Base-by-base conservation (phyloP, 35 echinoderm and acorn worm genomes). In the Hemicentrotus pulcherrimus region DNA sequence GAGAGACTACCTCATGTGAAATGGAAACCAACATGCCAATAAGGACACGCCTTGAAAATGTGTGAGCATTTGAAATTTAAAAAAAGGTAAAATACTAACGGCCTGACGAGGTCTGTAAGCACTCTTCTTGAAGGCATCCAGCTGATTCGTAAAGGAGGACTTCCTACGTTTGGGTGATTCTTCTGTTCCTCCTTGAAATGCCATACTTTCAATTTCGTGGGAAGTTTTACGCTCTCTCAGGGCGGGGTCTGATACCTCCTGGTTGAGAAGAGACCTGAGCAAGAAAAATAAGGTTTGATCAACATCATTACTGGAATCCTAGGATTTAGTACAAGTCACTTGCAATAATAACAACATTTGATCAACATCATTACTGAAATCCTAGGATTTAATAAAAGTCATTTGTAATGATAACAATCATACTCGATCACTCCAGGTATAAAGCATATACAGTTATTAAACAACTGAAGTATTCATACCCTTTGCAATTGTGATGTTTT, bases 121-220 rank as follows among this genome's bases (percentile, higher is more conserved):
- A 32, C 71, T 70, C 28, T 48, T 86, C 31, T 70, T 85, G 58
- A 94, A 85, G 94, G 94, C 58, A 61, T 94, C 71, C 15, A 94
- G 58, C 9, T 94, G 59, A 47, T 33, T 46, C 14, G 31, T 11
- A 32, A 94, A 85, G 31, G 58, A 86, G 10, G 71, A 94, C 41
- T 47, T 61, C 31, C 71, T 24, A 32, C 71, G 58, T 41, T 24
- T 47, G 10, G 33, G 94, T 1, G 32, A 32, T 32, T 10, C 52
- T 85, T 91, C 55, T 7, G 46, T 32, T 35, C 31, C 32, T 89
- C 35, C 87, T 32, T 16, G 9, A 86, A 32, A 41, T 89, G 9
- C 87, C 18, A 3, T 5, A 15, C 31, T 32, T 22, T 89, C 87
- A 19, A 4, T 10, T 46, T 32, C 87, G 31, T 33, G 87, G 18